Percentiles rank a stretch among this genome's conserved stretches.
Evolutionary conservation across 2,113 vertebrate genomes (phyloP).

Genomic region (Periophthalmus modestus): DNA sequence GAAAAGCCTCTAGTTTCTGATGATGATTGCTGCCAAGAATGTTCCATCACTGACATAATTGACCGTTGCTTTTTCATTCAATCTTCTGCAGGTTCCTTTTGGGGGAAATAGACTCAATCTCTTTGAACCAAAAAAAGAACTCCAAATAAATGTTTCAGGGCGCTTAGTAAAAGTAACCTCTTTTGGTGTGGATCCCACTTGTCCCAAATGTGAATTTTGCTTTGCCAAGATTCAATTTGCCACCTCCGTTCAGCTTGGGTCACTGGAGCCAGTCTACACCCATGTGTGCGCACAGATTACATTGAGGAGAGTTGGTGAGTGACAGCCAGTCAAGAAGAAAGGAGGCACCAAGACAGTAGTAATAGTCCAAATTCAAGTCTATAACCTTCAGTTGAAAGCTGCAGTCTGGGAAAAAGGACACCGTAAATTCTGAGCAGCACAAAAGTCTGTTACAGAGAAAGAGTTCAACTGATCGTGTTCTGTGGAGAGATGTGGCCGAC

Average conservation of each 20-base stretch:
- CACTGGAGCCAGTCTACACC: slow-evolving; percentile 9
- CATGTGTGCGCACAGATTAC: slow-evolving; percentile 30
- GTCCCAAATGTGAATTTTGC: slow-evolving; percentile 26
- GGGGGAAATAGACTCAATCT: background rate
- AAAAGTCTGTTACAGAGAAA: background rate
- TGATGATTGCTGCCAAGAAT: slow-evolving; percentile 27
- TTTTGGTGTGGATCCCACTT: slow-evolving; percentile 17
- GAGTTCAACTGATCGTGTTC: background rate
- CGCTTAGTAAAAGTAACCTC: background rate
- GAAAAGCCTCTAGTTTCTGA: slow-evolving; percentile 15
- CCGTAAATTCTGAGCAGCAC: background rate
- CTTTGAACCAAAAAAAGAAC: slow-evolving; percentile 5
- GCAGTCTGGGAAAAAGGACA: background rate
- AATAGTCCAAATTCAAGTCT: slow-evolving; percentile 1
- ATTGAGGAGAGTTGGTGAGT: slow-evolving; percentile 21
- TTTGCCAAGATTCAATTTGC: slow-evolving; percentile 22
- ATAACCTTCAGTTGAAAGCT: slow-evolving; percentile 2
- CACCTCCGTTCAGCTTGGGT: background rate
- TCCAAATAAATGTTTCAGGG: background rate
- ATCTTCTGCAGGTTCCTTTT: slow-evolving; percentile 5
- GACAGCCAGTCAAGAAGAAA: slow-evolving; percentile 13
- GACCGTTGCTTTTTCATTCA: slow-evolving; percentile 28
- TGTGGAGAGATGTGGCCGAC: background rate
- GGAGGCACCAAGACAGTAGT: background rate
- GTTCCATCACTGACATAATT: slow-evolving; percentile 30